Conservation (phyloP, 2,113 vertebrate genomes). For the Petroica traversi region DNA sequence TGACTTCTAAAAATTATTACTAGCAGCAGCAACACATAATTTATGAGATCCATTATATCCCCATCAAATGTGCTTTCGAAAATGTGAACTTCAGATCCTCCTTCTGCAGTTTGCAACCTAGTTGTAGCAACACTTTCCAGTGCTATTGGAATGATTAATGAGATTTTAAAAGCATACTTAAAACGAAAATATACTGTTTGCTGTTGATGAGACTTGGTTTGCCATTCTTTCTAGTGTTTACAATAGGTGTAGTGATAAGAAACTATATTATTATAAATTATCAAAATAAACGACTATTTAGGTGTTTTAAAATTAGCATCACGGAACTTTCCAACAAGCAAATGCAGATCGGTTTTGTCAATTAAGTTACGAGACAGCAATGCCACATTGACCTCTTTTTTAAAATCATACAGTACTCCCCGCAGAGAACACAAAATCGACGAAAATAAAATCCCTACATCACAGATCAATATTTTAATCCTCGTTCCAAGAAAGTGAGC, state of each 20-base stretch:
- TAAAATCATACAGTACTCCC: not conserved
- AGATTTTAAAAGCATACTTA: not conserved
- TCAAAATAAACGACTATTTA: not conserved
- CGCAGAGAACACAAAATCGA: not conserved
- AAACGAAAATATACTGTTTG: not conserved
- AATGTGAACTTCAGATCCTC: not conserved
- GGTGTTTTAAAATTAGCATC: not conserved
- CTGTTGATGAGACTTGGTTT: not conserved
- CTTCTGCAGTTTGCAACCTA: not conserved
- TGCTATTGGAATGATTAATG: not conserved
- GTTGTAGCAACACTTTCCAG: not conserved
- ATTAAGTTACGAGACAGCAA: not conserved
- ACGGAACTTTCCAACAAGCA: not conserved
- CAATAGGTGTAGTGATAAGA: not conserved
- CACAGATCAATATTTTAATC: accelerated
- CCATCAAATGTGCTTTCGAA: not conserved
- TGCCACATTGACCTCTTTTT: accelerated
- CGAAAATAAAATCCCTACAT: accelerated
- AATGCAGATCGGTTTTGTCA: not conserved
- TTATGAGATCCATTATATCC: not conserved
- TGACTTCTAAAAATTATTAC: not conserved
- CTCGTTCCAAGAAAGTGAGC: accelerated
- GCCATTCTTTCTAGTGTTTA: not conserved
- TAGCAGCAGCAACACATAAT: not conserved
- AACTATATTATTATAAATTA: accelerated